These are phyloP conservation scores for Augiades crinisus DNA, from an alignment of 2,888 invertebrate species.

Conservation along the genomic window DNA sequence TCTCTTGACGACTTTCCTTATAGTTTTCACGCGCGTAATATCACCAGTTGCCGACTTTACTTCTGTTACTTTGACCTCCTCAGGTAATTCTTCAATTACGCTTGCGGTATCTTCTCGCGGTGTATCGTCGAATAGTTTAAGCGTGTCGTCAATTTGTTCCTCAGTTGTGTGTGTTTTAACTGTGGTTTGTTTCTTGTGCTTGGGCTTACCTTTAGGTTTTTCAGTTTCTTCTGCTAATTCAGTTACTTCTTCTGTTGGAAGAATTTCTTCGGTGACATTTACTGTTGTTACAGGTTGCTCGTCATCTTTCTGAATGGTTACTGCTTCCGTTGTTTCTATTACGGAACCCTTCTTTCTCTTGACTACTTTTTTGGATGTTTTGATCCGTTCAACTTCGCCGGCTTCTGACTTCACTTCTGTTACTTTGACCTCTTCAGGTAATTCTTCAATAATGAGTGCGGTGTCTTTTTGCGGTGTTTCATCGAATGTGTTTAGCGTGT, in stretches of 20 bases:
- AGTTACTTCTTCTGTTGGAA: slow-evolving; percentile 30
- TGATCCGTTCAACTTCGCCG: slow-evolving; percentile 49
- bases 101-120: slow-evolving; percentile 38
- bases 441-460: slow-evolving; percentile 41
- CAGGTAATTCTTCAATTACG: slow-evolving; percentile 39
- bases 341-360: too few species aligned
- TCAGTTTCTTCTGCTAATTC: slow-evolving; percentile 10
- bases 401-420: slow-evolving; percentile 53
- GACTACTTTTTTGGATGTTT: slow-evolving; percentile 47
- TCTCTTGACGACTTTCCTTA: slow-evolving; percentile 48
- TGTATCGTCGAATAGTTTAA: slow-evolving; percentile 32
- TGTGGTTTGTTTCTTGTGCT: slow-evolving; percentile 32
- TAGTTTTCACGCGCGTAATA: slow-evolving; percentile 44
- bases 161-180: slow-evolving; percentile 33
- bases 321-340: slow-evolving; percentile 33
- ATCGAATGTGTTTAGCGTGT: not conserved
- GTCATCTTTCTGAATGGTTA: slow-evolving; percentile 30
- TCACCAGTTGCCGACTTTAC: slow-evolving; percentile 53
- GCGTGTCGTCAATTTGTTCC: slow-evolving; percentile 39
- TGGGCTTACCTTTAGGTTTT: slow-evolving; percentile 26
- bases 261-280: slow-evolving; percentile 31
- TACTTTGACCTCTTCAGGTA: slow-evolving; percentile 42
- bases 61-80: slow-evolving; percentile 47
- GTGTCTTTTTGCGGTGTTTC: slow-evolving; percentile 34
- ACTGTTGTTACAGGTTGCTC: slow-evolving; percentile 40